phyloP scores from a whole-genome alignment of 2,888 invertebrate genomes.

The Orthonychiurus folsomi region DNA sequence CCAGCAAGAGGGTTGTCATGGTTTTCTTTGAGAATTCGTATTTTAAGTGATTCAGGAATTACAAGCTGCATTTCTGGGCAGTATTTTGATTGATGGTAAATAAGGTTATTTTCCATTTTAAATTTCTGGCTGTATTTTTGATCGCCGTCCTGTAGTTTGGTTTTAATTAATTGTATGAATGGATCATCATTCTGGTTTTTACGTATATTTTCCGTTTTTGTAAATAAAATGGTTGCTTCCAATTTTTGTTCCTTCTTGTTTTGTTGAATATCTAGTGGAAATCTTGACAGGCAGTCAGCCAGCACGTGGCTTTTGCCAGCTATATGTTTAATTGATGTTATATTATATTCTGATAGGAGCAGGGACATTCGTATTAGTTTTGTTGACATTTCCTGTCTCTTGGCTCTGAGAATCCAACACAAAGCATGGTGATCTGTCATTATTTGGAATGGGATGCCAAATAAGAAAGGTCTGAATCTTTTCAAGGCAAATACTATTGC shows the following conservation, averaged over 20 bases:
- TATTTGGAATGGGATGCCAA: constrained; percentile 12
- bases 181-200: too few species aligned
- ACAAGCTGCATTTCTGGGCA: not conserved
- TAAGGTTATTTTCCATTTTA: not conserved
- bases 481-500: constrained; percentile 13
- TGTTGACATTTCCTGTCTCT: constrained; percentile 13
- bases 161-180: too few species aligned
- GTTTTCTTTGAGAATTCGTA: constrained; percentile 4
- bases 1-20: constrained; percentile 13
- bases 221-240: too few species aligned
- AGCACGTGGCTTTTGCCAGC: constrained; percentile 5
- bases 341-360: constrained; percentile 12
- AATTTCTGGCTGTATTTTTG: not conserved
- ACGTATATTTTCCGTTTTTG: too few species aligned
- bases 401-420: constrained; percentile 11
- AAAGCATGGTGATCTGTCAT: constrained; percentile 17
- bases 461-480: constrained; percentile 10
- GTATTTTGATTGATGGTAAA: not conserved
- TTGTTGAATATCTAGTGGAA: too few species aligned
- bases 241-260: too few species aligned
- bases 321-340: constrained; percentile 10
- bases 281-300: constrained; percentile 11
- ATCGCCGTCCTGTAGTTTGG: too few species aligned
- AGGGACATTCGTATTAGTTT: constrained; percentile 16
- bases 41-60: not conserved